Conservation (phyloP, 1,140 invertebrate genomes). For the Sinonovacula constricta region DNA sequence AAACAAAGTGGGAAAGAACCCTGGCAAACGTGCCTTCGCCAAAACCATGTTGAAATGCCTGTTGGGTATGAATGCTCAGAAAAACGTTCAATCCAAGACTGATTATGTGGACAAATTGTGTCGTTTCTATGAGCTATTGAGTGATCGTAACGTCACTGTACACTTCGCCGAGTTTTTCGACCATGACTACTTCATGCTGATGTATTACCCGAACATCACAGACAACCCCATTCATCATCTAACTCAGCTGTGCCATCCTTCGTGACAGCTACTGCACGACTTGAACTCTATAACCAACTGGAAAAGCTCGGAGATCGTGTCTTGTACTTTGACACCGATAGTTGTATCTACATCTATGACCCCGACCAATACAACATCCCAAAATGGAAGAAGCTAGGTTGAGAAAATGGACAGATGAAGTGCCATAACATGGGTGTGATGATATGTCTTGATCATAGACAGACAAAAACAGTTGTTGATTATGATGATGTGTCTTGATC, state of each 20-base stretch:
- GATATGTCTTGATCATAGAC: no score
- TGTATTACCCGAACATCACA: background rate
- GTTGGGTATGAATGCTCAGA: conserved; percentile 10
- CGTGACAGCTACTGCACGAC: conserved; percentile 2
- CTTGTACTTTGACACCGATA: conserved; percentile 17
- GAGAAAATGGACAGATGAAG: background rate
- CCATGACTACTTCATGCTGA: background rate
- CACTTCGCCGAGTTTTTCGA: conserved; percentile 9
- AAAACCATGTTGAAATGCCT: conserved; percentile 12
- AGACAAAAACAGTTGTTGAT: no score
- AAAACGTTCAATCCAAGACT: background rate
- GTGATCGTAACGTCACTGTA: background rate
- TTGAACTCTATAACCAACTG: conserved; percentile 6
- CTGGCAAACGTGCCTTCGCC: conserved; percentile 7
- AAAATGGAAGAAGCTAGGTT: background rate
- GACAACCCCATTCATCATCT: background rate
- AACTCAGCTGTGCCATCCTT: conserved; percentile 2
- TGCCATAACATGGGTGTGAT: background rate
- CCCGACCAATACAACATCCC: background rate
- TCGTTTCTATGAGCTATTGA: background rate
- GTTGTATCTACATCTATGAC: conserved; percentile 3
- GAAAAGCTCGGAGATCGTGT: conserved; percentile 6
- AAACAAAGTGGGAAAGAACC: background rate
- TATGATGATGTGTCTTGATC: no score
- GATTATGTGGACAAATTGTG: background rate